These are phyloP conservation scores for Eupeodes luniger DNA, from an alignment of 2,888 invertebrate species.

Conservation along the genomic window DNA sequence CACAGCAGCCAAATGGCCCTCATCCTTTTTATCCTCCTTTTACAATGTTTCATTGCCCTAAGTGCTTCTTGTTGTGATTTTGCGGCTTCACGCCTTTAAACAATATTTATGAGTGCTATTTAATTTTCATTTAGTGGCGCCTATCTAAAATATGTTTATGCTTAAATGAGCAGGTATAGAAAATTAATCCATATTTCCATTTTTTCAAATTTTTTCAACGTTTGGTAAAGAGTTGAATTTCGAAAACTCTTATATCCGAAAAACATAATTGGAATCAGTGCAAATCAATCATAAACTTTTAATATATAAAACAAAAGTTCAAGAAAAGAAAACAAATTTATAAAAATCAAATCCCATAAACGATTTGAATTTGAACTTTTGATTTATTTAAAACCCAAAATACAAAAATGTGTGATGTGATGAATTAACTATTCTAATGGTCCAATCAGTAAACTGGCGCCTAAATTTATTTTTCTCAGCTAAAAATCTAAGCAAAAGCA, in stretches of 20 bases:
- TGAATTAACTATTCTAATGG: slow-evolving; percentile 19
- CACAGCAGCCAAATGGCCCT: slow-evolving; percentile 32
- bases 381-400: background rate
- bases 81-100: slow-evolving; percentile 53
- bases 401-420: background rate
- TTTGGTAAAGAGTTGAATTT: too few species aligned
- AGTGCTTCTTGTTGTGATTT: slow-evolving; percentile 59
- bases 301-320: too few species aligned
- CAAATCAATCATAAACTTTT: too few species aligned
- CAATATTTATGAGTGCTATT: slow-evolving; percentile 33
- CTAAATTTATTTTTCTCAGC: background rate
- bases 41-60: slow-evolving; percentile 52
- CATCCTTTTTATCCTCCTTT: slow-evolving; percentile 21
- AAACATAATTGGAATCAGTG: too few species aligned
- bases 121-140: slow-evolving; percentile 45
- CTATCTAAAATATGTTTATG: background rate
- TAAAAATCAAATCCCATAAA: background rate
- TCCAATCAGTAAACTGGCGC: slow-evolving; percentile 28
- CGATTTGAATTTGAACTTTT: background rate
- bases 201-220: too few species aligned
- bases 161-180: background rate
- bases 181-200: too few species aligned
- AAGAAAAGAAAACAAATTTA: too few species aligned
- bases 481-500: background rate
- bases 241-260: too few species aligned